phyloP scores from a whole-genome alignment of 2,113 vertebrate species.

The Cebus imitator region DNA sequence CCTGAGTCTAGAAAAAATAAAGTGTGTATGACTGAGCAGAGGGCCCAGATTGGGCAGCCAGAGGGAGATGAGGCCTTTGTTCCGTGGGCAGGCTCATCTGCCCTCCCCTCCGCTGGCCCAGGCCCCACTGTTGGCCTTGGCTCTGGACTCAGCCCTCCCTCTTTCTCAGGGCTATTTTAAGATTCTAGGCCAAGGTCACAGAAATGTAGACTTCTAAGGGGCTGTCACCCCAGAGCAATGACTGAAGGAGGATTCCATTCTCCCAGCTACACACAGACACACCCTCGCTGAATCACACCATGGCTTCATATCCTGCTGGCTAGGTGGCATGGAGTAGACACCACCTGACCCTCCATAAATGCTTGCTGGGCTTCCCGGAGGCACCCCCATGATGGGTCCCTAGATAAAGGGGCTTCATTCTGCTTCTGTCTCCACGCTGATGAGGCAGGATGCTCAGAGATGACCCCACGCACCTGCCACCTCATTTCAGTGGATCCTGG shows the following conservation, averaged over 20 bases:
- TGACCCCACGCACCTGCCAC: neutral
- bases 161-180: slow-evolving; percentile 53
- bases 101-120: neutral
- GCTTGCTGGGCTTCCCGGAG: neutral
- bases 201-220: slow-evolving; percentile 32
- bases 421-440: neutral
- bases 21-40: neutral
- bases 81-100: neutral
- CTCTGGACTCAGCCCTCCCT: neutral
- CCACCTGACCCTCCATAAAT: neutral
- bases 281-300: neutral
- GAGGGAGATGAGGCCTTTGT: slow-evolving; percentile 26
- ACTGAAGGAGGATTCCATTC: neutral
- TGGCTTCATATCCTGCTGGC: neutral
- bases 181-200: slow-evolving; percentile 48
- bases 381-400: fast-evolving
- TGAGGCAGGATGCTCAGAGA: neutral
- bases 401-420: neutral
- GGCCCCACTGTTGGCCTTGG: neutral
- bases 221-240: slow-evolving; percentile 1
- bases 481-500: neutral
- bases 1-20: slow-evolving; percentile 1
- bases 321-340: neutral
- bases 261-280: neutral
- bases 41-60: neutral